phyloP scores from a whole-genome alignment of 92 coral and sea anemone species.

The Porites rus region DNA sequence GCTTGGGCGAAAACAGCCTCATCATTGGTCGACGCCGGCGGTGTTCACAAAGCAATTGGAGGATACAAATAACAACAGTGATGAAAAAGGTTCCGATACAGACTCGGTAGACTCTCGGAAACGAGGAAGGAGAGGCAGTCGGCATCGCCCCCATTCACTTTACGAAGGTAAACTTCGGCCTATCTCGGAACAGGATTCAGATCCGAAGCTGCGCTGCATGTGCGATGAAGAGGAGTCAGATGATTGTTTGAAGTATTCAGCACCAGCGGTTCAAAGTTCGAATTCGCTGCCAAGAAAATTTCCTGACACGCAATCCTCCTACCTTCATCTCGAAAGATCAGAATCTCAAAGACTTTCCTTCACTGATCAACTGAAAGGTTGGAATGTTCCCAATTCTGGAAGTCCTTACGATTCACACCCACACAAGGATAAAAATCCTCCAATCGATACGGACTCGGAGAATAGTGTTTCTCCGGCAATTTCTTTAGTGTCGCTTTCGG shows the following conservation, averaged over 20 bases:
- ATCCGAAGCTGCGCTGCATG: slow-evolving; percentile 73
- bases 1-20: slow-evolving; percentile 76
- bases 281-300: slow-evolving; percentile 8
- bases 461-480: slow-evolving; percentile 90
- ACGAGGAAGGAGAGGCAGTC: slow-evolving; percentile 64
- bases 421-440: slow-evolving; percentile 31
- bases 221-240: slow-evolving; percentile 79
- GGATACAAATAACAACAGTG: slow-evolving; percentile 72
- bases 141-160: slow-evolving; percentile 83
- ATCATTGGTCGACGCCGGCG: slow-evolving; percentile 98
- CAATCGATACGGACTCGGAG: slow-evolving; percentile 79
- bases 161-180: slow-evolving; percentile 77
- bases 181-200: slow-evolving; percentile 74
- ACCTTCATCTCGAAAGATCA: slow-evolving; percentile 80
- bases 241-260: slow-evolving; percentile 17
- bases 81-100: slow-evolving; percentile 63
- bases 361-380: slow-evolving; percentile 66
- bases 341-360: slow-evolving; percentile 71
- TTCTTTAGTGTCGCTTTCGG: slow-evolving; percentile 86
- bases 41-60: slow-evolving; percentile 70
- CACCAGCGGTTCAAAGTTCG: slow-evolving; percentile 11
- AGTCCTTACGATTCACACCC: slow-evolving; percentile 80
- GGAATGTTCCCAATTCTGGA: slow-evolving; percentile 67
- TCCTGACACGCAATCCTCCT: slow-evolving; percentile 39
- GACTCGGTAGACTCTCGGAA: slow-evolving; percentile 72